Conservation (phyloP, 2,113 vertebrate species). For the Axis porcinus region DNA sequence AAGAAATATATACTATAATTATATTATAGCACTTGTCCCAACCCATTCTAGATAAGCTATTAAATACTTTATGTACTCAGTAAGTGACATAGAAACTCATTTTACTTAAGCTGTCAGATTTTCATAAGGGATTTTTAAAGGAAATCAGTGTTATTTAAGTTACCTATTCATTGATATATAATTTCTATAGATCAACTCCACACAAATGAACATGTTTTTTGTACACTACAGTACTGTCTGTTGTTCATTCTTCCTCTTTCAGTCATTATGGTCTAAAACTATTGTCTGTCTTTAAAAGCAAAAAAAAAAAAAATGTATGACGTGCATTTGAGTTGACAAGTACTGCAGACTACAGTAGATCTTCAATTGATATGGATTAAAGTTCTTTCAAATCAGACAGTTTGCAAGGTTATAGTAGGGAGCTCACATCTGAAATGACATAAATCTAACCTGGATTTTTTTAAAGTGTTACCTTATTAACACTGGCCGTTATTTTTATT, state of each 20-base stretch:
- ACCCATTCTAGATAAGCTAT: not conserved
- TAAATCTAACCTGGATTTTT: not conserved
- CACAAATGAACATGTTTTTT: not conserved
- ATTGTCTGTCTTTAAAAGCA: not conserved
- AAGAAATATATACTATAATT: not conserved
- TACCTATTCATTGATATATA: not conserved
- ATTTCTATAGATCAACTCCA: not conserved
- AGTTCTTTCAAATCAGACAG: not conserved
- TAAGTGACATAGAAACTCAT: not conserved
- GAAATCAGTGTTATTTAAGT: not conserved
- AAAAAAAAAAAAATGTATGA: not conserved
- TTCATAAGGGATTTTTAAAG: constrained; percentile 3
- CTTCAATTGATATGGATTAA: not conserved
- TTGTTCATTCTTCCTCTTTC: not conserved
- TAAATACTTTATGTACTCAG: not conserved
- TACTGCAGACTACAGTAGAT: not conserved
- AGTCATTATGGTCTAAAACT: not conserved
- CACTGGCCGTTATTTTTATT: not conserved
- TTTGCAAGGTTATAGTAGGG: not conserved
- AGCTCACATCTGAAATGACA: not conserved
- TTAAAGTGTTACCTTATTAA: not conserved
- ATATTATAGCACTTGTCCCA: not conserved
- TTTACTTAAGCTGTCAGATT: not conserved
- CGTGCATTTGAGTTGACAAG: not conserved
- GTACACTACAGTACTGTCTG: not conserved